Conservation (phyloP, 2,797 vertebrate species). For the Fratercula arctica region DNA sequence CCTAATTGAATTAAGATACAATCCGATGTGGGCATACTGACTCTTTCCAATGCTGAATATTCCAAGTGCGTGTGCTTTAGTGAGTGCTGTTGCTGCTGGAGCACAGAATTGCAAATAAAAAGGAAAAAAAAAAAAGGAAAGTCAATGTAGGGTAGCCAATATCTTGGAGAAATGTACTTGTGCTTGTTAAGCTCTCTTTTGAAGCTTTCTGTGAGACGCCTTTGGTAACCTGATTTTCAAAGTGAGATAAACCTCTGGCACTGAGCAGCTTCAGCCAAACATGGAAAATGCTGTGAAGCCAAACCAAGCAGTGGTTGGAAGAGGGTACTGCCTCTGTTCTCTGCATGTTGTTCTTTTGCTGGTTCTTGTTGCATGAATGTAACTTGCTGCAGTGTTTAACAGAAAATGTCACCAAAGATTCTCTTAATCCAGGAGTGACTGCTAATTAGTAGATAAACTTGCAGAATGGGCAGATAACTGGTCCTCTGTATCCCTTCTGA, state of each 20-base stretch:
- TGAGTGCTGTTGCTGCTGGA: neutral
- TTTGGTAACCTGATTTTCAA: conserved; percentile 7
- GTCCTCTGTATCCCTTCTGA: neutral
- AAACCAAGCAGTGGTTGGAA: neutral
- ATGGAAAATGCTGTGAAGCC: conserved; percentile 3
- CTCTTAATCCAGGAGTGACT: conserved; percentile 1
- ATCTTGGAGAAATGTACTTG: neutral
- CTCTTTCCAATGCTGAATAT: neutral
- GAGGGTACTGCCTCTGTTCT: neutral
- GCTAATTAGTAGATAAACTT: neutral
- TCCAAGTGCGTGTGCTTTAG: accelerated
- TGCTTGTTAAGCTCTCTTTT: neutral
- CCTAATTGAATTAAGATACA: neutral
- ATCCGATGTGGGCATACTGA: neutral
- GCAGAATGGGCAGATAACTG: neutral
- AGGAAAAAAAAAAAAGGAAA: neutral
- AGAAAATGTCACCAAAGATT: neutral
- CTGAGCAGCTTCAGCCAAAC: neutral
- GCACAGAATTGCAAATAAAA: neutral
- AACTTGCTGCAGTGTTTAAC: neutral
- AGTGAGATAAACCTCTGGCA: conserved; percentile 32
- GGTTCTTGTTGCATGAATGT: neutral
- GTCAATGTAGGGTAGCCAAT: neutral
- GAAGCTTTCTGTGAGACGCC: neutral
- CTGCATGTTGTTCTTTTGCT: neutral